A percentile compares a stretch with the other conserved stretches of the same genome.
phyloP scores from a whole-genome alignment of 2,888 invertebrate genomes.

The Archips xylosteana region DNA sequence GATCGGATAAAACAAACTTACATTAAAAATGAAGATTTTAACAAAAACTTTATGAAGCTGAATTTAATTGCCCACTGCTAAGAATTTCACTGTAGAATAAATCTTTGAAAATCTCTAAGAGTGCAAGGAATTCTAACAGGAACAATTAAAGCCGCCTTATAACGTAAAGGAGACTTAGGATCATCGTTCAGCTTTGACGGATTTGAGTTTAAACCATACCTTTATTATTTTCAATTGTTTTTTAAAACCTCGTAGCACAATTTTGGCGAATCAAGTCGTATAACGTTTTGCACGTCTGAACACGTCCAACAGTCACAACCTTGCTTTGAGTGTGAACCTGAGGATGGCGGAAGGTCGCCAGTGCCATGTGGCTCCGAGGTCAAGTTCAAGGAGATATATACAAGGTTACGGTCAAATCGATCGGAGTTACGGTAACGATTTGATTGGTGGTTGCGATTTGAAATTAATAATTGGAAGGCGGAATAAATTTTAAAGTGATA shows the following conservation, averaged over 20 bases:
- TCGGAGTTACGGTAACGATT: background rate
- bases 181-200: too few relatives aligned
- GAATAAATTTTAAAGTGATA: background rate
- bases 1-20: too few relatives aligned
- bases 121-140: background rate
- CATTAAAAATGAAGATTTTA: too few relatives aligned
- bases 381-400: constrained; percentile 31
- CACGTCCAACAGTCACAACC: constrained; percentile 20
- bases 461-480: background rate
- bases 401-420: constrained; percentile 2
- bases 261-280: background rate
- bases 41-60: too few relatives aligned
- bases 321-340: constrained; percentile 28
- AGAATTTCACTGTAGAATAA: too few relatives aligned
- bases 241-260: background rate
- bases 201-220: background rate
- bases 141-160: background rate
- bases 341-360: constrained; percentile 6
- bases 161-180: background rate
- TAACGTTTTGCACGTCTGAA: constrained; percentile 16
- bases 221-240: background rate
- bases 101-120: too few relatives aligned
- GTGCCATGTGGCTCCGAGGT: constrained; percentile 24
- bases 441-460: background rate
- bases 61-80: too few relatives aligned